A percentile compares a stretch with the other conserved stretches of the same genome.
Conservation (phyloP, 2,113 vertebrate genomes). For the Tenrec ecaudatus region DNA sequence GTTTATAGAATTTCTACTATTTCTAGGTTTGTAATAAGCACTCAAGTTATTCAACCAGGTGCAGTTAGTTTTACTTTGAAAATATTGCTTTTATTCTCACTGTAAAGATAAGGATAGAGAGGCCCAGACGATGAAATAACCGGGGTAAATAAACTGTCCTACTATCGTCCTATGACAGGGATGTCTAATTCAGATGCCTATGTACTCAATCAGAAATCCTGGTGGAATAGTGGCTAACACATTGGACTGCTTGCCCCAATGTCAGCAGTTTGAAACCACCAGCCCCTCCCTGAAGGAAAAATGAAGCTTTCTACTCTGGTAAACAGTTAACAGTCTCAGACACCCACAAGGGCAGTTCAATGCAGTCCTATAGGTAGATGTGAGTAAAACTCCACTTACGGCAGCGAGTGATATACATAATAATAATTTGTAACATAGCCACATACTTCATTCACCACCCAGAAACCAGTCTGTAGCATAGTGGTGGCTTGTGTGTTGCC, state of each 20-base stretch:
- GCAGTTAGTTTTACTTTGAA: neutral
- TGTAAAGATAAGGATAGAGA: conserved; percentile 15
- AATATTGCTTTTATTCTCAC: neutral
- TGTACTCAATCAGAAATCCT: neutral
- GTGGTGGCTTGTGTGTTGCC: neutral
- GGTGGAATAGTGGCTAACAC: too few species aligned
- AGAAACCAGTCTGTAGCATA: neutral
- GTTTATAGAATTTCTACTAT: neutral
- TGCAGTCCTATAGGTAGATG: too few species aligned
- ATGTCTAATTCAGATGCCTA: neutral
- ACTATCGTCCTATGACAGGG: neutral
- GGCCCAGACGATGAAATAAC: conserved; percentile 18
- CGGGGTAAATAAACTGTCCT: neutral
- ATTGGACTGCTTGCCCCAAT: too few species aligned
- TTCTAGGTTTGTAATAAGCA: neutral
- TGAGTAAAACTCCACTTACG: too few species aligned
- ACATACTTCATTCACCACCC: neutral
- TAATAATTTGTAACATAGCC: neutral
- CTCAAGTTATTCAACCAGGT: neutral
- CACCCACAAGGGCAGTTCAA: too few species aligned
- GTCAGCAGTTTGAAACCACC: too few species aligned
- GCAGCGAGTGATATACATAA: too few species aligned
- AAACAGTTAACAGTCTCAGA: too few species aligned
- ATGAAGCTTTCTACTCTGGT: too few species aligned
- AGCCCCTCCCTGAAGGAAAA: too few species aligned